Percentiles rank a stretch among this genome's conserved stretches.
Evolutionary conservation across 92 coral and sea anemone species (phyloP).

Genomic region (Diadumene lineata): DNA sequence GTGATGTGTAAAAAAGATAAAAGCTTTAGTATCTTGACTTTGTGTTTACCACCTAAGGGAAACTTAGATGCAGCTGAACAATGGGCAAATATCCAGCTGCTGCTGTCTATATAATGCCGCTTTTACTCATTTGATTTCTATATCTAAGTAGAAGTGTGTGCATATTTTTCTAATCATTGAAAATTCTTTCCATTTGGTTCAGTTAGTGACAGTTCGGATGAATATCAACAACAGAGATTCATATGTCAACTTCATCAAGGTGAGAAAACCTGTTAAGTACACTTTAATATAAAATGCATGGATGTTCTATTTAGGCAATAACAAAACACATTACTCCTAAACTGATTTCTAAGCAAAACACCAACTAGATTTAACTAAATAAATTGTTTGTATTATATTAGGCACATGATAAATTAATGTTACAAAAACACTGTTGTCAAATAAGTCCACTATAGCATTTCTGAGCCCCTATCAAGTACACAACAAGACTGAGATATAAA

Average conservation of each 20-base stretch:
- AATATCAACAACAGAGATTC: not conserved
- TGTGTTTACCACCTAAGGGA: constrained; percentile 8
- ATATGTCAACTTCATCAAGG: not conserved
- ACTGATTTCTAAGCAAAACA: not conserved
- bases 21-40: constrained; percentile 3
- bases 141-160: not conserved
- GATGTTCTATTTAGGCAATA: not conserved
- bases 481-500: too few species aligned
- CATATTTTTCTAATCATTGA: not conserved
- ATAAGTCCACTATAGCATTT: too few species aligned
- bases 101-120: not conserved
- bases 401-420: not conserved
- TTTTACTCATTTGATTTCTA: not conserved
- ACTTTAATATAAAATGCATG: not conserved
- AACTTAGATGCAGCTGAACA: not conserved
- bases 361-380: not conserved
- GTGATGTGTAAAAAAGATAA: not conserved
- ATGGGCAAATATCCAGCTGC: constrained; percentile 6
- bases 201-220: not conserved
- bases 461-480: too few species aligned
- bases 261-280: not conserved
- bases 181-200: not conserved
- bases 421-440: too few species aligned
- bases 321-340: not conserved
- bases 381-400: too few species aligned